Base-by-base conservation (phyloP, 2,797 vertebrate genomes). In the Lagorchestes hirsutus region DNA sequence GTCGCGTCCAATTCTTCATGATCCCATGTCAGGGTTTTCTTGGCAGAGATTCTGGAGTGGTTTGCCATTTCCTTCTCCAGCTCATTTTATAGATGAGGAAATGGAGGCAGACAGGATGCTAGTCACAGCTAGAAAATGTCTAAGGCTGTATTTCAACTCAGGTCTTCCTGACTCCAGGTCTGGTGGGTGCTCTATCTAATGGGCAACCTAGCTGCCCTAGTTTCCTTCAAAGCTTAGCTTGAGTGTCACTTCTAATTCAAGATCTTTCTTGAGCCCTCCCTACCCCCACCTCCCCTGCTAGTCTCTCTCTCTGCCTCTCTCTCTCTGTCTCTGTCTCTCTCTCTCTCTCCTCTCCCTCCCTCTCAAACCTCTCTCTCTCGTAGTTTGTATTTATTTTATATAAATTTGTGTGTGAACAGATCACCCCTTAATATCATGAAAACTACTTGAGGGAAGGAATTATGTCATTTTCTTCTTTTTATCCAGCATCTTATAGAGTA, bases 311-410 rank as follows among this genome's bases (percentile, higher is more conserved):
- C 62, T 92, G 50, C 5, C 55, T 13, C 16, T 2, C 5, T 0
- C 22, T n/a, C 28, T 18, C 56, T 34, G 46, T 54, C 59, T 92
- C 13, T 87, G 1, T 50, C 40, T 90, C 82, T 50, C 24, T n/a
- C n/a, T n/a, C 22, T n/a, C 28, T 18, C 56, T 34, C 29, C 2
- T 54, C 29, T 27, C 14, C 40, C 16, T 4, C 62, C 14, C 10
- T 4, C 5, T 24, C 1, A 52, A 46, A 46, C 8, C 55, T 13
- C 27, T 1, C 5, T 0, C 22, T 2, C 22, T 0, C 24, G 13
- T n/a, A 4, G 1, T 52, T 52, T 74, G 1, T 40, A 40, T 74
- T 67, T 67, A 40, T 40, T 74, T 40, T 74, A n/a, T 24, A 40
- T 74, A 74, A 40, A 40, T 34, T n/a, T 40, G 22, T 40, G 40